phyloP scores from a whole-genome alignment of 2,888 invertebrate genomes.

The Oxycera nigricornis region DNA sequence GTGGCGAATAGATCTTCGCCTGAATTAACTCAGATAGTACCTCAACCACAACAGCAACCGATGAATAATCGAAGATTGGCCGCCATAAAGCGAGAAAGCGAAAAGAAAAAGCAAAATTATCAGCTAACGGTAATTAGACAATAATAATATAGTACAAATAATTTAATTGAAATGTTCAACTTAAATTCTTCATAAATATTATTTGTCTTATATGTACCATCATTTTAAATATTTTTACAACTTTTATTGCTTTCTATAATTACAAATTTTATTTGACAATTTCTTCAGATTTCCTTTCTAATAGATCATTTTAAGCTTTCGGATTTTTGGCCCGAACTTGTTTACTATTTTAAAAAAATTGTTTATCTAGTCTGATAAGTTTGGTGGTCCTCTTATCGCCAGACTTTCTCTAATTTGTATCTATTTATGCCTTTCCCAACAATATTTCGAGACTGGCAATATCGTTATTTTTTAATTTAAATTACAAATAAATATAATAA shows the following conservation, averaged over 20 bases:
- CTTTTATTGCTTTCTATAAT: too few species aligned
- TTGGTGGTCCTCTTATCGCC: too few species aligned
- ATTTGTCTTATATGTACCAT: neutral
- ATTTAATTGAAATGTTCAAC: neutral
- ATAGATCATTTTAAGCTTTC: too few species aligned
- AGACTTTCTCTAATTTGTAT: conserved; percentile 22
- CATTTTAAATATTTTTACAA: too few species aligned
- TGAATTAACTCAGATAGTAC: conserved; percentile 38
- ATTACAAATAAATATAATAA: neutral
- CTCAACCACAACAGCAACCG: conserved; percentile 46
- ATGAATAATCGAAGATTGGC: conserved; percentile 44
- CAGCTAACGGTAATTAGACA: conserved; percentile 47
- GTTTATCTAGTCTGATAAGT: too few species aligned
- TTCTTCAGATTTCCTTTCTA: too few species aligned
- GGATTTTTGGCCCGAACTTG: too few species aligned
- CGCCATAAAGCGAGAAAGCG: conserved; percentile 46
- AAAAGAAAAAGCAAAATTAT: conserved; percentile 48
- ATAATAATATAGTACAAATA: neutral
- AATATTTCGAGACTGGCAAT: conserved; percentile 11
- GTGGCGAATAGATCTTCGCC: conserved; percentile 35
- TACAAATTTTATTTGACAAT: too few species aligned
- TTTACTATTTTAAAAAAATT: too few species aligned
- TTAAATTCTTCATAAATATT: neutral
- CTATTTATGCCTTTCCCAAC: conserved; percentile 45
- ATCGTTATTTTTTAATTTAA: neutral